Evolutionary conservation across 37 sponge, comb jelly and placozoan species (phyloP), one percentile per base, ranked within the genome.

Genomic region (Axinella damicornis): DNA sequence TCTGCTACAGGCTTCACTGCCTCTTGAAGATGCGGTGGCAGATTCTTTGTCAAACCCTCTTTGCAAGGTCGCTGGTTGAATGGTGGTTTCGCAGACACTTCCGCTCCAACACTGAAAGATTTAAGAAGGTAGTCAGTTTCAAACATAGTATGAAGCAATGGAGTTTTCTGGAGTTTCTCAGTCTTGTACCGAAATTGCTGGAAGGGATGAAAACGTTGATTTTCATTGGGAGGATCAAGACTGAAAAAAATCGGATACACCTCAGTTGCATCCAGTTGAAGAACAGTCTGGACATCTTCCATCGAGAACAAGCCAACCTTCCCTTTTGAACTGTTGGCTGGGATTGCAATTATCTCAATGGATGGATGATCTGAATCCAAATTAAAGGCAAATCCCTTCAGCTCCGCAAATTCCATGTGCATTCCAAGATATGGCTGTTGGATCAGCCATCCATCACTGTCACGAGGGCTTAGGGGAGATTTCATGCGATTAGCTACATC

Each of bases 111-210:
- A 74, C 83, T 87, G 83, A 92, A 92, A 27, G 80, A 73, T 53
- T 92, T 92, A 61, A 92, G 22, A 2, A 92, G 80, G 55, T 92
- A 92, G 52, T 92, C 93, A 38, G 93, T 58, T 65, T 87, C 84
- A 72, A 92, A 83, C 81, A 92, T 14, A 24, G 93, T 84, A 33
- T 92, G 84, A 0, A 92, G 88, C 2, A 87, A 30, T 15, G 1
- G 64, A 19, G 88, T 87, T n/a, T 69, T 70, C 14, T 81, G 21
- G 2, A 87, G 41, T 0, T 40, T 30, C 31, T 82, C 18, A 34
- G 93, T 73, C 0, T 41, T 30, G 67, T 80, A 92, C 21, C 93
- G 62, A 68, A 87, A 72, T 53, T 87, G 57, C 58, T 92, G 93
- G 58, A 92, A 92, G 55, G 93, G 93, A 78, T 92, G 93, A 69